Base-by-base conservation (phyloP, 1,140 invertebrate species). In the Lepidurus packardi region DNA sequence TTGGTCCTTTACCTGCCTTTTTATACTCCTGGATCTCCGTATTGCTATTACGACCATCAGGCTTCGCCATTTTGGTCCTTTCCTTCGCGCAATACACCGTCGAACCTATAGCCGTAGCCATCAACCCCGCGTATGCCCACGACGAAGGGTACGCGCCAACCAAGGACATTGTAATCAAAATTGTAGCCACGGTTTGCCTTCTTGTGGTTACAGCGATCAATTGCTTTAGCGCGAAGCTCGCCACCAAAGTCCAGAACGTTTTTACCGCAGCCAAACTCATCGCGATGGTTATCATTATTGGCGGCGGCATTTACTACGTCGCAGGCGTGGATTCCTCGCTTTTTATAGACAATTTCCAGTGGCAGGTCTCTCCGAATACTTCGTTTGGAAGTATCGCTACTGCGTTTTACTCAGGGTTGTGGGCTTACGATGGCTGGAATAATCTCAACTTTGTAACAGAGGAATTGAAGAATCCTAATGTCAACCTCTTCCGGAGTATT, bases 81-180 rank as follows among this genome's bases (percentile, higher is more conserved):
- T 75, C 65, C 10, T 80, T 77, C 42, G 73, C 76, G 43, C 92
- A 97, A 84, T 98, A 98, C 84, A 91, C 94, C 25, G 92, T 94
- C 13, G 44, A 10, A 13, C 73, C 80, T 1, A 80, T 81, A 34
- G 91, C 94, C 76, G 88, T 89, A n/a, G 92, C 78, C 6, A 16
- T 78, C 9, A 16, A 45, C 11, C 42, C 75, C 25, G 43, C 41
- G 7, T 74, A 73, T 7, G 74, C 74, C 25, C 21, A 75, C 13
- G 25, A 41, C 9, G n/a, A 74, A 25, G 43, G 42, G 1, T 78
- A 74, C 25, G 43, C 53, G 4, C 25, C 47, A 7, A 43, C 43
- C 45, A 73, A 74, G 10, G 11, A 74, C 1, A 21, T 78, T 6
- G 73, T 74, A 11, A 34, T 43, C 43, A 7, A 74, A 13, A 75